phyloP scores from a whole-genome alignment of 2,113 vertebrate species.

The Microcebus griseorufus region DNA sequence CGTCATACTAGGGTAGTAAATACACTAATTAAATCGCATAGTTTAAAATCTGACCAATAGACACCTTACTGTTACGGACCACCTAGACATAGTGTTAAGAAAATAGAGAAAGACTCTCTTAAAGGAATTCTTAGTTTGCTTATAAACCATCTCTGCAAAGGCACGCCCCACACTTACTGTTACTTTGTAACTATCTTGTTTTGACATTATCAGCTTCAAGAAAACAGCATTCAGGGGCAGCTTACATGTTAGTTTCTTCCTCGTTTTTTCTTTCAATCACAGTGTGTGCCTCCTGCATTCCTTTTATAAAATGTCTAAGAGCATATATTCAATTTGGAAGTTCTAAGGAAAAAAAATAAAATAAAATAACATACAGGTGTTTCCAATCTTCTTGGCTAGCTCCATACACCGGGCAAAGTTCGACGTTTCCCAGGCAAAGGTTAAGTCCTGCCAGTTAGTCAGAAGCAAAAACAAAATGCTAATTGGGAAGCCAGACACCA shows the following conservation, averaged over 20 bases:
- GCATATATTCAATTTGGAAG: fast-evolving
- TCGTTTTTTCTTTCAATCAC: fast-evolving
- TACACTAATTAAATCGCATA: not conserved
- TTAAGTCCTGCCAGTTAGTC: too few species aligned
- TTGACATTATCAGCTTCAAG: not conserved
- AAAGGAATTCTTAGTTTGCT: not conserved
- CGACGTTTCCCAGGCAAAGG: fast-evolving
- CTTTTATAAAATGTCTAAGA: not conserved
- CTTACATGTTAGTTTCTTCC: not conserved
- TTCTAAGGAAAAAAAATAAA: not conserved
- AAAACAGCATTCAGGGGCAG: not conserved
- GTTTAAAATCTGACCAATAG: slow-evolving; percentile 7
- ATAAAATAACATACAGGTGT: not conserved
- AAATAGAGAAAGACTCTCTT: not conserved
- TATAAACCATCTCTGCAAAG: not conserved
- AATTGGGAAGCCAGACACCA: fast-evolving
- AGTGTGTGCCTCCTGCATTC: fast-evolving
- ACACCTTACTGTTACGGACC: not conserved
- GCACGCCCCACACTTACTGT: not conserved
- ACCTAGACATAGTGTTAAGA: fast-evolving
- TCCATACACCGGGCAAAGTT: not conserved
- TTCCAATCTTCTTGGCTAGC: fast-evolving
- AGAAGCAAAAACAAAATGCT: too few species aligned
- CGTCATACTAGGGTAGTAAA: not conserved
- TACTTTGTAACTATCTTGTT: fast-evolving